phyloP scores from a whole-genome alignment of 2,797 vertebrate genomes.

The Ctenopoma kingsleyae region DNA sequence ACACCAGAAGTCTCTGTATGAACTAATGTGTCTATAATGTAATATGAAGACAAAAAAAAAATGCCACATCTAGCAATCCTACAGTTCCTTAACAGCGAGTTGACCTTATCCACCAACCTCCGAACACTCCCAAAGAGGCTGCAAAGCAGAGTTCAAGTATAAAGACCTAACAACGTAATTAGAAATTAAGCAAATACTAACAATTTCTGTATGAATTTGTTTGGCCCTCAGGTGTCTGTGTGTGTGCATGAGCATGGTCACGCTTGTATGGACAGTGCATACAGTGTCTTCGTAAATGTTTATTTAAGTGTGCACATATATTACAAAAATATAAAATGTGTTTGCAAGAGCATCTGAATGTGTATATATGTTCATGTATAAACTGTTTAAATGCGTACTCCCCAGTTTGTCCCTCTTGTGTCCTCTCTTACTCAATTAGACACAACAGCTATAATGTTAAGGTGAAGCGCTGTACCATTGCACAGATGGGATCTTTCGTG shows the following conservation, averaged over 20 bases:
- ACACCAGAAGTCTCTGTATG: background rate
- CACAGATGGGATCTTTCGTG: slow-evolving; percentile 67
- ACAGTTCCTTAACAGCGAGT: too few species aligned
- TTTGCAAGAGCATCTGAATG: slow-evolving; percentile 15
- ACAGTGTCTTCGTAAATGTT: slow-evolving; percentile 3
- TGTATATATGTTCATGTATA: background rate
- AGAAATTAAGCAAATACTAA: background rate
- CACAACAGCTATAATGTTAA: slow-evolving; percentile 40
- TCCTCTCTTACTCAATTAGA: slow-evolving; percentile 45
- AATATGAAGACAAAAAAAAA: background rate
- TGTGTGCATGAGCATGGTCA: background rate
- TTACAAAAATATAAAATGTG: background rate
- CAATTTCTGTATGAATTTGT: slow-evolving; percentile 5
- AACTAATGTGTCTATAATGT: background rate
- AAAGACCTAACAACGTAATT: background rate
- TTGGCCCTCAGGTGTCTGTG: slow-evolving; percentile 33
- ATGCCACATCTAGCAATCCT: too few species aligned
- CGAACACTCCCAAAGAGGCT: too few species aligned
- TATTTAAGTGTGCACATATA: slow-evolving; percentile 9
- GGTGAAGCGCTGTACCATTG: slow-evolving; percentile 66
- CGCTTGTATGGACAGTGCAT: background rate
- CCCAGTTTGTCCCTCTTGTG: slow-evolving; percentile 62
- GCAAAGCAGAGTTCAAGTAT: background rate
- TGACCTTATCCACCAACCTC: too few species aligned
- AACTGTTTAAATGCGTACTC: slow-evolving; percentile 13